Percentiles rank a stretch among this genome's conserved stretches.
Evolutionary conservation across 1,140 invertebrate genomes (phyloP).

Genomic region (Hormaphis cornu): DNA sequence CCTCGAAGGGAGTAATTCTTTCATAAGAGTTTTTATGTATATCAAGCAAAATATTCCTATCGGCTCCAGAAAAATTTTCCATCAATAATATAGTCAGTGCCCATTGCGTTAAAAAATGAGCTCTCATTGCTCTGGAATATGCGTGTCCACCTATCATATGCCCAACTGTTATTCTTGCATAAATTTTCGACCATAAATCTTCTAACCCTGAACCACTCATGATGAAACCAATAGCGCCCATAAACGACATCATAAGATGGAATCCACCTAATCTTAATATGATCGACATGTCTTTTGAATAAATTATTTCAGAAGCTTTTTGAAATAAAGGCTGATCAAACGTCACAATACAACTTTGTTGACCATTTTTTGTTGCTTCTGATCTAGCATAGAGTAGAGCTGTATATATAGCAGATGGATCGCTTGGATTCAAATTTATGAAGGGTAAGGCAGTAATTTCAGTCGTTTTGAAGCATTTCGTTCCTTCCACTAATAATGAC

Average conservation of each 20-base stretch:
- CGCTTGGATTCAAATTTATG: not conserved
- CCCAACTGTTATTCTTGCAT: not conserved
- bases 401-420: not conserved
- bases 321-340: not conserved
- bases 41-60: not conserved
- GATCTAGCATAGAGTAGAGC: not conserved
- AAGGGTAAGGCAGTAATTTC: not conserved
- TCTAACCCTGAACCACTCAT: not conserved
- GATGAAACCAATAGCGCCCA: not conserved
- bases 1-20: not conserved
- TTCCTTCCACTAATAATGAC: not conserved
- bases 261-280: slow-evolving; percentile 1
- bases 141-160: not conserved
- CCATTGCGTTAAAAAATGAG: not conserved
- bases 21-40: not conserved
- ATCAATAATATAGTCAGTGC: not conserved
- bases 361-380: not conserved
- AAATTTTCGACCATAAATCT: not conserved
- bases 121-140: not conserved
- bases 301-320: not conserved
- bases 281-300: not conserved
- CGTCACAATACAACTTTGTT: not conserved
- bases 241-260: slow-evolving; percentile 7
- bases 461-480: not conserved
- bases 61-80: too few species aligned